Conservation (phyloP, 2,113 vertebrate species). For the Emberiza fucata region DNA sequence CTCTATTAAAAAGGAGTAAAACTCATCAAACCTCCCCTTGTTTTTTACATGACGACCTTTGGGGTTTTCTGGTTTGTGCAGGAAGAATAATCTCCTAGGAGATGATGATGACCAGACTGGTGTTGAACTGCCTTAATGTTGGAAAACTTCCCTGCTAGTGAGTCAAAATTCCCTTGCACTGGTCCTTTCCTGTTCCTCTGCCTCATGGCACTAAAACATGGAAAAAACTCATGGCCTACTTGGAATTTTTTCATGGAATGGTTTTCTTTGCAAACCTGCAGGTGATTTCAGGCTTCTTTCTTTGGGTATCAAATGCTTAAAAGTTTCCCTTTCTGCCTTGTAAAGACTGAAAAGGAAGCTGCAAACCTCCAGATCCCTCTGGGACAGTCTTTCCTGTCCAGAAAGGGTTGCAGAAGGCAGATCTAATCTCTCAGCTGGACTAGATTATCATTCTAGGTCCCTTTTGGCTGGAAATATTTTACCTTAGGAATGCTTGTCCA, state of each 20-base stretch:
- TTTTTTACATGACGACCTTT: background rate
- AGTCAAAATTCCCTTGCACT: background rate
- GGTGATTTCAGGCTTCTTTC: background rate
- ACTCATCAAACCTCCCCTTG: background rate
- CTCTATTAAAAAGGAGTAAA: background rate
- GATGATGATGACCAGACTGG: background rate
- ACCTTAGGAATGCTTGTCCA: background rate
- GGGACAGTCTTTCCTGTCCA: background rate
- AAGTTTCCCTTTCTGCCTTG: background rate
- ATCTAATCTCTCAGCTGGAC: background rate
- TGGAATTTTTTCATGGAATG: background rate
- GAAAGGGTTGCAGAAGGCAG: background rate
- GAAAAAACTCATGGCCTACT: accelerated
- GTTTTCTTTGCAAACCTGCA: background rate
- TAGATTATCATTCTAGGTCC: background rate
- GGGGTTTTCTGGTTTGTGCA: background rate
- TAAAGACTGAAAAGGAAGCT: background rate
- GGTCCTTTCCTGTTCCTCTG: background rate
- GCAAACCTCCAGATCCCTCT: background rate
- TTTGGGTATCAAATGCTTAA: background rate
- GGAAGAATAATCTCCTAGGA: background rate
- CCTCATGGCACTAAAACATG: background rate
- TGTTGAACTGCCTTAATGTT: background rate
- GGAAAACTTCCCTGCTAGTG: background rate
- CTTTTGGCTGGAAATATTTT: background rate